phyloP scores from a whole-genome alignment of 2,113 vertebrate species.

The Melanerpes formicivorus region DNA sequence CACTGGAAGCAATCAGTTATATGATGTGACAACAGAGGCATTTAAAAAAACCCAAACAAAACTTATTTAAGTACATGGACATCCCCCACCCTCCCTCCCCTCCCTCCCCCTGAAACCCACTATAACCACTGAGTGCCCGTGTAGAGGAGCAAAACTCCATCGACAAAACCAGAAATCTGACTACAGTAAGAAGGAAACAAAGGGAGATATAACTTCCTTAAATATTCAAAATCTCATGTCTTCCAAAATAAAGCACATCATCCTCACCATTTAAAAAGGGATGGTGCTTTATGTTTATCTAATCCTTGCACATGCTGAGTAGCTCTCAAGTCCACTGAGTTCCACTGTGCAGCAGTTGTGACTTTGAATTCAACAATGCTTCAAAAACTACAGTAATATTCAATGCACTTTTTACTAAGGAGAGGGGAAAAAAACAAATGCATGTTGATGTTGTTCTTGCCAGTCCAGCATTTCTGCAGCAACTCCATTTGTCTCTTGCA shows the following conservation, averaged over 20 bases:
- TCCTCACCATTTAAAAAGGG: constrained; percentile 62
- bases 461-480: constrained; percentile 72
- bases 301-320: constrained; percentile 53
- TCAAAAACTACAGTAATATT: constrained; percentile 60
- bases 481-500: constrained; percentile 48
- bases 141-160: constrained; percentile 66
- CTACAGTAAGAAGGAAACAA: constrained; percentile 73
- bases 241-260: constrained; percentile 69
- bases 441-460: constrained; percentile 49
- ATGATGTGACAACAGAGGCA: constrained; percentile 68
- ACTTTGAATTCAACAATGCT: constrained; percentile 69
- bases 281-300: constrained; percentile 61
- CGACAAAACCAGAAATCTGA: constrained; percentile 70
- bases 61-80: constrained; percentile 28
- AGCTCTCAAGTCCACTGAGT: constrained; percentile 51
- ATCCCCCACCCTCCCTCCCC: constrained; percentile 34
- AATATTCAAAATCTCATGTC: constrained; percentile 36
- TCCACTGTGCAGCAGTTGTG: constrained; percentile 62
- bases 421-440: constrained; percentile 60
- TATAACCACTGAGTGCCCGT: constrained; percentile 63
- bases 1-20: constrained; percentile 74
- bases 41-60: constrained; percentile 57
- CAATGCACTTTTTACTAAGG: constrained; percentile 62
- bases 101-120: constrained; percentile 44
- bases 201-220: constrained; percentile 56